Evolutionary conservation across 2,888 invertebrate genomes (phyloP).

Genomic region (Patella depressa): DNA sequence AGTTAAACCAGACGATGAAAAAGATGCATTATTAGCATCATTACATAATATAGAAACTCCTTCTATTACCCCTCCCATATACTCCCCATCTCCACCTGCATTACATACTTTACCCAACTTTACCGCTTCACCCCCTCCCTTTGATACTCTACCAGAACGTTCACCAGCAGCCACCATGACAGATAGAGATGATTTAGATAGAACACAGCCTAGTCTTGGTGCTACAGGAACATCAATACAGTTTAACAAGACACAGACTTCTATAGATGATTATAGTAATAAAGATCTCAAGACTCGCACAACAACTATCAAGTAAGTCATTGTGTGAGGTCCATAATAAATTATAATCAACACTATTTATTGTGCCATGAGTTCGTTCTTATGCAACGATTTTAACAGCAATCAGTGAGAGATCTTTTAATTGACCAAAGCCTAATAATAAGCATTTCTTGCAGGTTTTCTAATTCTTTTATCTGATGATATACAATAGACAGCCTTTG

Average conservation of each 20-base stretch:
- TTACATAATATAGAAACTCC: slow-evolving; percentile 51
- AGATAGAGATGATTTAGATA: neutral
- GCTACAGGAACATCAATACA: neutral
- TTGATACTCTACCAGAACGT: neutral
- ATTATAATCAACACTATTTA: too few relatives aligned
- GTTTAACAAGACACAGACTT: neutral
- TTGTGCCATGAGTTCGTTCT: too few relatives aligned
- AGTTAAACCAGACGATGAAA: slow-evolving; percentile 35
- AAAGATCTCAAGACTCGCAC: too few relatives aligned
- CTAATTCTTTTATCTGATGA: too few relatives aligned
- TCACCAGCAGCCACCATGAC: neutral
- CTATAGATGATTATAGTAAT: neutral
- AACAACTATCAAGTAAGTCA: too few relatives aligned
- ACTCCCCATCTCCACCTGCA: slow-evolving; percentile 32
- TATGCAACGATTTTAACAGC: too few relatives aligned
- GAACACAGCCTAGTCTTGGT: neutral
- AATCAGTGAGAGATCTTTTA: too few relatives aligned
- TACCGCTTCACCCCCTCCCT: slow-evolving; percentile 31
- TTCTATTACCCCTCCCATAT: slow-evolving; percentile 48
- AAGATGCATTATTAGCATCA: slow-evolving; percentile 34
- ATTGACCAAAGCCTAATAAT: too few relatives aligned
- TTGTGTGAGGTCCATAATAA: too few relatives aligned
- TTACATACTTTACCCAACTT: slow-evolving; percentile 41
- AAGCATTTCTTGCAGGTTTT: too few relatives aligned
- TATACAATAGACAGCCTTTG: too few relatives aligned